phyloP scores from a whole-genome alignment of 1,140 invertebrate species.

The Maconellicoccus hirsutus region DNA sequence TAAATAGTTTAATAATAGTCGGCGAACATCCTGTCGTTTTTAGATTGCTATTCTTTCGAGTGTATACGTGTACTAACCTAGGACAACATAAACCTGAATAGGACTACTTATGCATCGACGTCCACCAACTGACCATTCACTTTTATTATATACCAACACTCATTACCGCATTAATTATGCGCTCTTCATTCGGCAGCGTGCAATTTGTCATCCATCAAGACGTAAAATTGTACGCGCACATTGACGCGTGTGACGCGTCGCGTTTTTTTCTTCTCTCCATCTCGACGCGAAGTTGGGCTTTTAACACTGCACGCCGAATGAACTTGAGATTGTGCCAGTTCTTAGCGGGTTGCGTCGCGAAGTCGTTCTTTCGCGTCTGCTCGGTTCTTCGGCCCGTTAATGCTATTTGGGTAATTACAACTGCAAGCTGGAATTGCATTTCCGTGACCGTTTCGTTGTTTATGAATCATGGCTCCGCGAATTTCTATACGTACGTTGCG shows the following conservation, averaged over 20 bases:
- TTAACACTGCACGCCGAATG: neutral
- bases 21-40: conserved; percentile 7
- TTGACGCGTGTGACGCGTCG: neutral
- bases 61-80: neutral
- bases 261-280: neutral
- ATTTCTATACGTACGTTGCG: too few species aligned
- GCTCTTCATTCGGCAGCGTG: neutral
- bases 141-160: neutral
- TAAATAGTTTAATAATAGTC: conserved; percentile 10
- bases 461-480: too few species aligned
- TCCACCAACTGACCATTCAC: neutral
- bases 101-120: neutral
- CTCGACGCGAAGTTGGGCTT: too few species aligned
- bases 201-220: neutral
- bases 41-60: conserved; percentile 1
- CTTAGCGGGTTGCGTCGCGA: too few species aligned
- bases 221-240: neutral
- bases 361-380: too few species aligned
- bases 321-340: conserved; percentile 7
- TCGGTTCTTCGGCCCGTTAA: neutral
- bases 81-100: neutral
- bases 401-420: neutral
- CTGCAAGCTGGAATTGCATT: conserved; percentile 2
- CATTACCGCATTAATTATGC: neutral
- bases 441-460: neutral